Evolutionary conservation across 2,113 vertebrate species (phyloP).

Genomic region (Seriola rivoliana): DNA sequence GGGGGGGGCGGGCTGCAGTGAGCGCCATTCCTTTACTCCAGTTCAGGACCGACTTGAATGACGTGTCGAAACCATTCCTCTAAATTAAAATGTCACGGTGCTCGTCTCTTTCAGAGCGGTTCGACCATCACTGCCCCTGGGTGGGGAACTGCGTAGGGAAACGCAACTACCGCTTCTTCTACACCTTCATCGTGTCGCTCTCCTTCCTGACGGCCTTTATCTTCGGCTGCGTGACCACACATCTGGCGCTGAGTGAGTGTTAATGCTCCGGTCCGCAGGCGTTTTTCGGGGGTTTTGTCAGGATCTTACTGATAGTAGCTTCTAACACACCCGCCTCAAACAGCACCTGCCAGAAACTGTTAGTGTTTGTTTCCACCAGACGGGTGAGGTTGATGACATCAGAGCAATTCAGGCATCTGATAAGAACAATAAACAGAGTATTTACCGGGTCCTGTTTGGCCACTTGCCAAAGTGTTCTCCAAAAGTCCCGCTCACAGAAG

Average conservation of each 20-base stretch:
- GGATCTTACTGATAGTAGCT: background rate
- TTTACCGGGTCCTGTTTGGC: background rate
- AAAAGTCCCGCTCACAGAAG: background rate
- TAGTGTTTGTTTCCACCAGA: constrained; percentile 22
- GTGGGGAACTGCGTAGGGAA: constrained; percentile 98
- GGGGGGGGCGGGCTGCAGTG: background rate
- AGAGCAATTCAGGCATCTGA: background rate
- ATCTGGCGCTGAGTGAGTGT: constrained; percentile 92
- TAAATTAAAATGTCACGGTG: background rate
- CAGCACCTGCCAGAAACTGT: background rate
- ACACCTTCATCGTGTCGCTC: constrained; percentile 95
- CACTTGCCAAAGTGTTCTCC: background rate
- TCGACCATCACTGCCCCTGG: constrained; percentile 98
- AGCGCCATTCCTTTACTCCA: background rate
- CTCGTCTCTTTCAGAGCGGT: constrained; percentile 86
- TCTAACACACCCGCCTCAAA: constrained; percentile 7
- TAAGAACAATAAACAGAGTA: background rate
- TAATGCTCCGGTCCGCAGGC: background rate
- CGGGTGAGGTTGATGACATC: background rate
- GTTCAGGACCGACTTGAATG: background rate
- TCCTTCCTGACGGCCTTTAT: constrained; percentile 96
- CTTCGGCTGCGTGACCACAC: constrained; percentile 95
- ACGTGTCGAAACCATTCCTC: background rate
- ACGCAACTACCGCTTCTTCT: constrained; percentile 97
- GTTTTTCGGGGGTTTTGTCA: background rate